Base-by-base conservation (phyloP, 2,797 vertebrate genomes). In the Botia almorhae region DNA sequence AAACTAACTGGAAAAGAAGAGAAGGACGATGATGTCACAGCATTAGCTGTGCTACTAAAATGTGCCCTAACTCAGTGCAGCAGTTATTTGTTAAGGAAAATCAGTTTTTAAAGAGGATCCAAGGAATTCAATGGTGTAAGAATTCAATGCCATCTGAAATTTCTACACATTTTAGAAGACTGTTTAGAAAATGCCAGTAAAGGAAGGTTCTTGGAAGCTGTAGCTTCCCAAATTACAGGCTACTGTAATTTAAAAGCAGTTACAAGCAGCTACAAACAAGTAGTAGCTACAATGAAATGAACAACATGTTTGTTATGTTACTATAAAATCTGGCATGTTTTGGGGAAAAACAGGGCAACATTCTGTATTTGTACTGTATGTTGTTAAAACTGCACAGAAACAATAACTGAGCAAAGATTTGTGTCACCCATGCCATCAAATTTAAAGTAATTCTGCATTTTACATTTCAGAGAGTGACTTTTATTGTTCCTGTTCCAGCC, bases 361-460 rank as follows among this genome's bases (percentile, higher is more conserved):
- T 36, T 63, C 14, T 36, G 16, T 2, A 16, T 36, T 7, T 73
- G 43, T 64, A 53, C 36, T 36, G 36, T 36, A 36, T 6, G 36
- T 64, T 75, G 46, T 33, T 64, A 75, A 53, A 19, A 36, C n/a
- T 64, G 8, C 12, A 72, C 26, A 63, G 48, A n/a, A 64, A 73
- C 63, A 21, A 70, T 21, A 69, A 75, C 10, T 4, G 23, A 78
- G 64, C n/a, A n/a, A n/a, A n/a, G n/a, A n/a, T n/a, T n/a, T n/a
- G n/a, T n/a, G n/a, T n/a, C n/a, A 36, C 64, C 58, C 16, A 43
- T 78, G 58, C 53, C 8, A 33, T 55, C 63, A 43, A 86, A 21
- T 36, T 39, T 81, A 4, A 89, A 84, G 90, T 87, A 78, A 87
- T 81, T 51, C 74, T 26, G 68, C 81, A 50, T 14, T 55, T 81